Conservation (phyloP, 1,140 invertebrate species). For the Chironomus tepperi region DNA sequence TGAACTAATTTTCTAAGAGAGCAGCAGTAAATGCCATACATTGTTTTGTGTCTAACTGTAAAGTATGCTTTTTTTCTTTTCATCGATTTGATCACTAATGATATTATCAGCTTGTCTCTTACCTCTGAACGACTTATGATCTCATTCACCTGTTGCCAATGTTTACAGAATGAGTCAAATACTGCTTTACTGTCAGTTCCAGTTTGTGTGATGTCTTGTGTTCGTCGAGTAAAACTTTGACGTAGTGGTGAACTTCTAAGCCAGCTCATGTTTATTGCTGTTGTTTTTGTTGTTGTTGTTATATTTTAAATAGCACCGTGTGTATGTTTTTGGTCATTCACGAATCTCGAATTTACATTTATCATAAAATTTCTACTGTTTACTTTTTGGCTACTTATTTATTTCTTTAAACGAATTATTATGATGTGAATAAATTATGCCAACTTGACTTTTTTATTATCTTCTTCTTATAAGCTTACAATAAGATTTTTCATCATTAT, state of each 20-base stretch:
- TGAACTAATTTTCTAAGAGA: background rate
- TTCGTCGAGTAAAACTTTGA: slow-evolving; percentile 46
- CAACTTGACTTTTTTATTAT: too few relatives aligned
- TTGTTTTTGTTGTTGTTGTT: background rate
- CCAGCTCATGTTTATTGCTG: slow-evolving; percentile 51
- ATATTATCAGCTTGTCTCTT: slow-evolving; percentile 27
- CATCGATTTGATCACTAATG: background rate
- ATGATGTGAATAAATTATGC: too few relatives aligned
- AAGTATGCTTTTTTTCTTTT: background rate
- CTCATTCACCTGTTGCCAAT: slow-evolving; percentile 85
- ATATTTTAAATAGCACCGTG: background rate
- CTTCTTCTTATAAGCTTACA: background rate
- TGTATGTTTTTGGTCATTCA: too few relatives aligned
- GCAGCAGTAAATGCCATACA: background rate
- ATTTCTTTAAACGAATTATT: too few relatives aligned
- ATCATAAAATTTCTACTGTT: too few relatives aligned
- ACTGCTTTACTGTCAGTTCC: slow-evolving; percentile 64
- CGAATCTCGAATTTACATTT: too few relatives aligned
- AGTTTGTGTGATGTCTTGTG: slow-evolving; percentile 34
- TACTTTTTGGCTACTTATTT: background rate
- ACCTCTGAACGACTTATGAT: slow-evolving; percentile 67
- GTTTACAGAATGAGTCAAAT: slow-evolving; percentile 86
- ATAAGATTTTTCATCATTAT: background rate
- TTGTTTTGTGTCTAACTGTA: slow-evolving; percentile 1
- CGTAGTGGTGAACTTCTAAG: slow-evolving; percentile 50